These are phyloP conservation scores for Herminia tarsipennalis DNA, from an alignment of 2,888 invertebrate species.

Conservation along the genomic window DNA sequence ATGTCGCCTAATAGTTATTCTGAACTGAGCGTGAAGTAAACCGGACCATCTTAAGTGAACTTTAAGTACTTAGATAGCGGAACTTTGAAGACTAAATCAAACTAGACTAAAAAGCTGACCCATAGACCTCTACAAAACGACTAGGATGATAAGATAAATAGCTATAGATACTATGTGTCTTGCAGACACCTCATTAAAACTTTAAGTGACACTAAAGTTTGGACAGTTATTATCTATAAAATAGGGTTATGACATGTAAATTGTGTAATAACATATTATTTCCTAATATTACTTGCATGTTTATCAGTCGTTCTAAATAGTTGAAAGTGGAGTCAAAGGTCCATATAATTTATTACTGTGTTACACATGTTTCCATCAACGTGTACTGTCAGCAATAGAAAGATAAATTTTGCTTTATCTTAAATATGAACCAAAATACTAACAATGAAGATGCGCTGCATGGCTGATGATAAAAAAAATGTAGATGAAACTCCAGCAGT, in stretches of 20 bases:
- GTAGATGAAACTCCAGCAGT: too few species aligned
- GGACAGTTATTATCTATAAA: conserved; percentile 36
- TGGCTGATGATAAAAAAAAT: too few species aligned
- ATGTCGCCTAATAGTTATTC: too few species aligned
- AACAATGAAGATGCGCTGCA: too few species aligned
- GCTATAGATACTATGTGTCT: not conserved
- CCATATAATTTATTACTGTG: conserved; percentile 31
- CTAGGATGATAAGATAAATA: not conserved
- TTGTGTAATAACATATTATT: conserved; percentile 31
- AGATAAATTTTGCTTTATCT: too few species aligned
- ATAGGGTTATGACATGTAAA: conserved; percentile 38
- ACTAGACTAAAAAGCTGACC: too few species aligned
- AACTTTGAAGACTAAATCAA: not conserved
- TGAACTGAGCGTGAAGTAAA: too few species aligned
- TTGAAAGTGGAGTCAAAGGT: conserved; percentile 32
- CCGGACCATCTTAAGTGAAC: too few species aligned
- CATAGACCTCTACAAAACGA: not conserved
- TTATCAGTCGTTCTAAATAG: conserved; percentile 38
- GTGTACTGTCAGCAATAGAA: too few species aligned
- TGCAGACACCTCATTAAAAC: conserved; percentile 1
- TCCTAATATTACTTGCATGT: conserved; percentile 24
- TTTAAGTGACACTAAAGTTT: conserved; percentile 8
- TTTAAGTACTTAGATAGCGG: too few species aligned
- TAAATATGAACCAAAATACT: too few species aligned
- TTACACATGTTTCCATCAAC: conserved; percentile 9